Base-by-base conservation (phyloP, 2,888 invertebrate species). In the Ernsta delagoae region DNA sequence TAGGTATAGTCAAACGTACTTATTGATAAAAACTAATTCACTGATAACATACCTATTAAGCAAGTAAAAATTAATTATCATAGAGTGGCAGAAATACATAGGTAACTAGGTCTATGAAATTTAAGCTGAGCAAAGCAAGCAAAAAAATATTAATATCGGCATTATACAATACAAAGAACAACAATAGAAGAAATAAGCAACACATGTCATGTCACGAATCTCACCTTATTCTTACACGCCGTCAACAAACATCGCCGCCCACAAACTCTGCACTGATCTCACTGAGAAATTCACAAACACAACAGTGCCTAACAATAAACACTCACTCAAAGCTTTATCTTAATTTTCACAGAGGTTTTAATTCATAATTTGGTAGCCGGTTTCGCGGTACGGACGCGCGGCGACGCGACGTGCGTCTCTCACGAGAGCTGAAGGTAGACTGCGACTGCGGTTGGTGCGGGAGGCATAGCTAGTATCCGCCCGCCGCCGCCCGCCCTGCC, bases 401-500 rank as follows among this genome's bases (percentile, higher is more conserved):
- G 66, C 57, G 36, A 12, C 39, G 59, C 69, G 50, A 74, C 79
- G 75, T 65, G 70, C 78, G 72, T 36, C 70, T 59, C 68, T 56
- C 76, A 75, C 36, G 36, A 70, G 74, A 72, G 73, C 66, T 70
- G 70, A 75, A 75, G 74, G 80, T 78, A 78, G 79, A 87, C 88
- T 87, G 86, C 80, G 83, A 81, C 82, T 83, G 82, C 79, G 79
- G 73, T 75, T 1, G 70, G 78, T 75, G 31, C 24, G 57, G 50
- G 43, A 43, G 43, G 43, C n/a, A n/a, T 7, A 41, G 6, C 7
- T 4, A 41, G n/a, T 1, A 7, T 6, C 71, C 50, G 74, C 24
- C n/a, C n/a, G n/a, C n/a, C n/a, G n/a, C 80, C 80, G 78, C 79
- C 86, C 86, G 84, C 87, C 85, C 85, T 80, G 79, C 57, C 53